A percentile compares a stretch with the other conserved stretches of the same genome.
phyloP scores from a whole-genome alignment of 2,797 vertebrate genomes.

The Enteromius fasciolatus region DNA sequence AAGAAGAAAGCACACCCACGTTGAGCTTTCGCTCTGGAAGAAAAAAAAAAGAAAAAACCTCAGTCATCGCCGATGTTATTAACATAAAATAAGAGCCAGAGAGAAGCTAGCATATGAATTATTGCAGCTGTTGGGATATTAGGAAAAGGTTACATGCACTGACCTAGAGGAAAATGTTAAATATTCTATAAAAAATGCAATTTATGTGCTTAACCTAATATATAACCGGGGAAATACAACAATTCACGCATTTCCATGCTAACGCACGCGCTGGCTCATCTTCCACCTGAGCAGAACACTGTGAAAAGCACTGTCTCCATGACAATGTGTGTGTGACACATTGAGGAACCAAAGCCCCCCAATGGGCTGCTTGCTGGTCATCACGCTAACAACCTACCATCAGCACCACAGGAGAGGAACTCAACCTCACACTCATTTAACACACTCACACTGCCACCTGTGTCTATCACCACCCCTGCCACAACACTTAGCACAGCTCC shows the following conservation, averaged over 20 bases:
- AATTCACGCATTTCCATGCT: conserved; percentile 12
- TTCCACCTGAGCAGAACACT: not conserved
- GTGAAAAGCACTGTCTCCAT: conserved; percentile 39
- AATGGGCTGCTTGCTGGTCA: conserved; percentile 34
- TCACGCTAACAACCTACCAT: conserved; percentile 55
- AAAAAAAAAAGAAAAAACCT: not conserved
- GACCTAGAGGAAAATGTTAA: conserved; percentile 25
- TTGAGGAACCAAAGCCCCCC: conserved; percentile 31
- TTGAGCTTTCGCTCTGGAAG: not conserved
- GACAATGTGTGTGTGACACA: conserved; percentile 39
- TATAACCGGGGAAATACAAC: conserved; percentile 5
- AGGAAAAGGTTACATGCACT: conserved; percentile 13
- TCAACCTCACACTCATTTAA: conserved; percentile 58
- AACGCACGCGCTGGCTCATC: not conserved
- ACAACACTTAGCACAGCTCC: conserved; percentile 16
- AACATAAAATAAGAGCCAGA: conserved; percentile 27
- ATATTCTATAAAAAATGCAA: conserved; percentile 5
- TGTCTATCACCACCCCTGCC: conserved; percentile 50
- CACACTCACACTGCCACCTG: conserved; percentile 52
- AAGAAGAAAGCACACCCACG: conserved; percentile 43
- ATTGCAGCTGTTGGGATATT: conserved; percentile 31
- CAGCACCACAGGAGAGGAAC: conserved; percentile 53
- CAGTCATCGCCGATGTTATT: conserved; percentile 9
- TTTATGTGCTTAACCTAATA: conserved; percentile 16
- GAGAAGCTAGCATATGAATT: conserved; percentile 1